Evolutionary conservation across 1,140 invertebrate species (phyloP), one percentile per base, ranked within the genome.

Genomic region (Atopsyche davidsoni): DNA sequence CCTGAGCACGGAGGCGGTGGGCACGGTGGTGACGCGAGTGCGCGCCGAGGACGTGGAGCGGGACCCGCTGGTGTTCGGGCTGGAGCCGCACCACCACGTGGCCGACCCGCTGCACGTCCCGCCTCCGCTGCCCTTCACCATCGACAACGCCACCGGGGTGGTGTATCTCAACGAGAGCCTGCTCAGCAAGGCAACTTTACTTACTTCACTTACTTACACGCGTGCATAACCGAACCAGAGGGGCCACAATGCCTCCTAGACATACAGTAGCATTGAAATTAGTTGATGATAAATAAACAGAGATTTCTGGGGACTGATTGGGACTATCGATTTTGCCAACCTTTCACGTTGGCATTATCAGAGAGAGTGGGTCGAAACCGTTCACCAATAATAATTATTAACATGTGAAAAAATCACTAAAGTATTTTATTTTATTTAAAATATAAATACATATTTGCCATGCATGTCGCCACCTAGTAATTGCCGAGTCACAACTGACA

Each of bases 131-230:
- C 83, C 80, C 10, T 89, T 89, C 59, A 67, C 66, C 7, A 87
- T 89, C 40, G 76, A 89, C 63, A 75, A 77, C 24, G 66, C 72
- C 2, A 84, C 79, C 7, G 86, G 86, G 10, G 77, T 78, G 3
- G 78, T 89, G 31, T 81, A 76, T 58, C 68, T 87, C 7, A 84
- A 86, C 45, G 78, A 87, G 43, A 79, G 81, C 2, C 65, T 89
- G 1, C 68, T 72, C 58, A 82, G 77, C 46, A 75, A 76, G 63
- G 85, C 86, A 69, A 79, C 75, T n/a, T n/a, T n/a, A n/a, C n/a
- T n/a, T n/a, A n/a, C n/a, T n/a, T n/a, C n/a, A n/a, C n/a, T n/a
- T n/a, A n/a, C n/a, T n/a, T n/a, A n/a, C n/a, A n/a, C n/a, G n/a
- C n/a, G n/a, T n/a, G n/a, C n/a, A n/a, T n/a, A n/a, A n/a, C n/a